Percentiles rank a stretch among this genome's conserved stretches.
These are phyloP conservation scores for Eurytoma adleriae DNA, from an alignment of 2,888 invertebrate species.

Conservation along the genomic window DNA sequence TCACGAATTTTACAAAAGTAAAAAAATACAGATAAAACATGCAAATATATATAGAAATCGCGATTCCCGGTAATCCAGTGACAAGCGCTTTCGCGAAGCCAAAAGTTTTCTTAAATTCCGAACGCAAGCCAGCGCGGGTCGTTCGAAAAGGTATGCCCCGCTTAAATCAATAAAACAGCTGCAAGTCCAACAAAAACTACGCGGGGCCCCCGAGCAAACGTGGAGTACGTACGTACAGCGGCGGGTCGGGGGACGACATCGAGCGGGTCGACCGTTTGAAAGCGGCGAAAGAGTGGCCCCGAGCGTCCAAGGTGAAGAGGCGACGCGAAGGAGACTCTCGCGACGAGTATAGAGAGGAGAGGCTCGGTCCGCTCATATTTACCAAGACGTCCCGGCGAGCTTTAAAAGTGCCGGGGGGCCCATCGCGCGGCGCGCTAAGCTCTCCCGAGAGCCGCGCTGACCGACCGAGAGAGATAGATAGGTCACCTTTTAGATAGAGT, in stretches of 20 bases:
- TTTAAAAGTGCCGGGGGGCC: slow-evolving; percentile 33
- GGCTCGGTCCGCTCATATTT: slow-evolving; percentile 21
- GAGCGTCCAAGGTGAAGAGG: neutral
- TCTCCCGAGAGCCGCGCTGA: neutral
- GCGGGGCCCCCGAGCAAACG: neutral
- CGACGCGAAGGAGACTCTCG: neutral
- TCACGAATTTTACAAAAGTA: too few species aligned
- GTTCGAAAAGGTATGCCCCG: too few species aligned
- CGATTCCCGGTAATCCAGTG: too few species aligned
- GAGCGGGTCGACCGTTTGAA: neutral
- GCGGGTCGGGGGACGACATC: too few species aligned
- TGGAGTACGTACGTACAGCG: too few species aligned
- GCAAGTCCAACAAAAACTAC: too few species aligned
- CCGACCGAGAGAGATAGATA: neutral
- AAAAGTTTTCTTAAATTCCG: too few species aligned
- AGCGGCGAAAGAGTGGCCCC: neutral
- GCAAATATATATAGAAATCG: too few species aligned
- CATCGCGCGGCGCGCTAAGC: neutral
- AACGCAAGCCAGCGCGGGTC: too few species aligned
- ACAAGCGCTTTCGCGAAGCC: too few species aligned
- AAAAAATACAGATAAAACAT: too few species aligned
- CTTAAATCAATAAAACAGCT: too few species aligned
- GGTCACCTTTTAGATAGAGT: neutral
- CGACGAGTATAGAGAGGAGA: neutral
- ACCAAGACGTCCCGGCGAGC: slow-evolving; percentile 33